Evolutionary conservation across 2,797 vertebrate genomes (phyloP), one percentile per base, ranked within the genome.

Genomic region (Micropoecilia bifurca): DNA sequence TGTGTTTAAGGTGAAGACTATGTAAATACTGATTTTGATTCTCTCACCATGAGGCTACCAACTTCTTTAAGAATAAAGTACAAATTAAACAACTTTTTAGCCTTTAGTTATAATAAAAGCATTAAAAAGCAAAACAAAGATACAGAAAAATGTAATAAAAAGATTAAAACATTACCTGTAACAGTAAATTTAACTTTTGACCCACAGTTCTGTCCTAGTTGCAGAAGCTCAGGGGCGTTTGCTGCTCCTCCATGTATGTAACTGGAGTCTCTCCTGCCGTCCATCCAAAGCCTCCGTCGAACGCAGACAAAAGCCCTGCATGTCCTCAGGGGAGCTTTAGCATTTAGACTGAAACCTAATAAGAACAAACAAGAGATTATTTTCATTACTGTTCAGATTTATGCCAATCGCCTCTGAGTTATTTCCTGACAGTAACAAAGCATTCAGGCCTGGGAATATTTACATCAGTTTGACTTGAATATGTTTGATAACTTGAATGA

Each of bases 331-430:
- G 79, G 69, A 79, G 72, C 53, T 8, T 43, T 88, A 81, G 59
- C 84, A 87, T 93, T 90, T 82, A 85, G 46, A 74, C 75, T 77
- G 91, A 89, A 94, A 94, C 83, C 36, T 36, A 89, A 89, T 83
- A 80, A 86, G 74, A 89, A 79, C 55, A 79, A 87, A 84, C 28
- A 30, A 13, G 71, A n/a, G 30, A 84, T 82, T 69, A 10, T 53
- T 81, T 33, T 81, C 73, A 68, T 82, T 83, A n/a, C 84, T 80
- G 69, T 83, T 14, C 77, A 71, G 73, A 87, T 86, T 86, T 47
- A 77, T 6, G 10, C 41, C 14, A 79, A 45, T 13, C 22, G 14
- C 5, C 43, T 77, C 36, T n/a, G 0, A 80, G 48, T 69, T 4
- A 39, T 77, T 75, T 66, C 33, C 30, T 22, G 22, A 66, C 6